These are phyloP conservation scores for Oceanodroma leucorhoa DNA, from an alignment of 2,797 vertebrate species.

Conservation along the genomic window DNA sequence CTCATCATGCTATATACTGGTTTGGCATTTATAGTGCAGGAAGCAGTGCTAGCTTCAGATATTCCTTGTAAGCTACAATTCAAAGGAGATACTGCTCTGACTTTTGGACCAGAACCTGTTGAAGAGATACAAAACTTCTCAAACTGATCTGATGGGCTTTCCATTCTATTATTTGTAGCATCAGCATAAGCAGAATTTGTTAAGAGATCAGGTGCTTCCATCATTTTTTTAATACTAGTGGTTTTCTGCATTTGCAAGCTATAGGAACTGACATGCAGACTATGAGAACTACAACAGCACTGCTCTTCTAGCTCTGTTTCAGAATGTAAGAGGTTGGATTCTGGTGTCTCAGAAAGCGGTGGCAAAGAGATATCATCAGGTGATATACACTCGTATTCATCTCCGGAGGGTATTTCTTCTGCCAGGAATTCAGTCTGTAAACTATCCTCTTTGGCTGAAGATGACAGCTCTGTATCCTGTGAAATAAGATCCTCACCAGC, in stretches of 20 bases:
- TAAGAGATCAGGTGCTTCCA: conserved; percentile 37
- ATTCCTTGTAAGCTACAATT: conserved; percentile 66
- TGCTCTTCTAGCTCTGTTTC: conserved; percentile 84
- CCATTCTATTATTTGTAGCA: conserved; percentile 31
- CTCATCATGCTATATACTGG: conserved; percentile 56
- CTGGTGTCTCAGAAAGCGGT: conserved; percentile 88
- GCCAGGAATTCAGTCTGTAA: conserved; percentile 74
- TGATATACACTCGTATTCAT: conserved; percentile 89
- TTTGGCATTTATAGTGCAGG: conserved; percentile 65
- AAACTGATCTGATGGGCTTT: conserved; percentile 65
- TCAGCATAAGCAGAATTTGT: conserved; percentile 68
- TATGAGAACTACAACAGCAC: conserved; percentile 74
- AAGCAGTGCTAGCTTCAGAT: conserved; percentile 65
- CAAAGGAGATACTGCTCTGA: conserved; percentile 75
- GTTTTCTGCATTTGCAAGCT: conserved; percentile 73
- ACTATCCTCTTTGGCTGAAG: conserved; percentile 51
- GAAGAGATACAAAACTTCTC: conserved; percentile 69
- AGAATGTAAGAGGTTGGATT: conserved; percentile 81
- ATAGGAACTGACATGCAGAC: conserved; percentile 70
- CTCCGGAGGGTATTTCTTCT: conserved; percentile 81
- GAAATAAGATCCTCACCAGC: conserved; percentile 63
- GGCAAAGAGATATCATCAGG: conserved; percentile 92
- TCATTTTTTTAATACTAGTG: conserved; percentile 28
- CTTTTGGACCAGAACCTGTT: conserved; percentile 52
- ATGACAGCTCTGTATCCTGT: conserved; percentile 54